A percentile compares a stretch with the other conserved stretches of the same genome.
Evolutionary conservation across 1,140 invertebrate species (phyloP).

Genomic region (Rhopalosiphum padi): DNA sequence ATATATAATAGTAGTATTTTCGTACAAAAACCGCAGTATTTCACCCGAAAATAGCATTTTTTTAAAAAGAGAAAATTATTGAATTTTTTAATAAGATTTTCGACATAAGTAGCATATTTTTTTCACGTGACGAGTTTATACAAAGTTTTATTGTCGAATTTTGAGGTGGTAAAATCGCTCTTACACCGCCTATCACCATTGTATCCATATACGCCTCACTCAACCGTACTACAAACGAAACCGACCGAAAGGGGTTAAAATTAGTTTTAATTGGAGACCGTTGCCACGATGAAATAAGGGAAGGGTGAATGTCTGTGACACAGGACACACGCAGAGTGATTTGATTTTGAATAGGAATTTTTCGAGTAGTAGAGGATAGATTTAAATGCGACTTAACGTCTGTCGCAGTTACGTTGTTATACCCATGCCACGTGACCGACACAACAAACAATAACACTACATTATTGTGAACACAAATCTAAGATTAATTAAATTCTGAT

Average conservation of each 20-base stretch:
- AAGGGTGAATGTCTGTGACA: slow-evolving; percentile 46
- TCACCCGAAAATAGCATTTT: not conserved
- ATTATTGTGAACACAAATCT: slow-evolving; percentile 36
- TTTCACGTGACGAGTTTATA: not conserved
- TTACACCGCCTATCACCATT: not conserved
- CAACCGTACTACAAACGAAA: not conserved
- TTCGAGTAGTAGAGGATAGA: slow-evolving; percentile 50
- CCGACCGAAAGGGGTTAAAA: slow-evolving; percentile 47
- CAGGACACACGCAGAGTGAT: slow-evolving; percentile 39
- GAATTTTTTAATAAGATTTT: no score
- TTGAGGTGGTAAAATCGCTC: not conserved
- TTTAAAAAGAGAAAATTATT: not conserved
- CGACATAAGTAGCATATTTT: no score
- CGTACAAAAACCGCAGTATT: not conserved
- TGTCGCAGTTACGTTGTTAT: slow-evolving; percentile 32
- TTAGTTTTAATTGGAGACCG: slow-evolving; percentile 52
- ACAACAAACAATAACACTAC: slow-evolving; percentile 42
- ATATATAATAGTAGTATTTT: no score
- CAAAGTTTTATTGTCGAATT: not conserved
- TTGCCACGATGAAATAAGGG: slow-evolving; percentile 19
- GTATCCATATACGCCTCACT: not conserved
- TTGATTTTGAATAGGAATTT: slow-evolving; percentile 45
- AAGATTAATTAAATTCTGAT: slow-evolving; percentile 47
- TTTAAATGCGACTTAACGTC: slow-evolving; percentile 57
- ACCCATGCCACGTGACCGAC: slow-evolving; percentile 33